Base-by-base conservation (phyloP, 1,140 invertebrate species). In the Drosophila kepulauana region DNA sequence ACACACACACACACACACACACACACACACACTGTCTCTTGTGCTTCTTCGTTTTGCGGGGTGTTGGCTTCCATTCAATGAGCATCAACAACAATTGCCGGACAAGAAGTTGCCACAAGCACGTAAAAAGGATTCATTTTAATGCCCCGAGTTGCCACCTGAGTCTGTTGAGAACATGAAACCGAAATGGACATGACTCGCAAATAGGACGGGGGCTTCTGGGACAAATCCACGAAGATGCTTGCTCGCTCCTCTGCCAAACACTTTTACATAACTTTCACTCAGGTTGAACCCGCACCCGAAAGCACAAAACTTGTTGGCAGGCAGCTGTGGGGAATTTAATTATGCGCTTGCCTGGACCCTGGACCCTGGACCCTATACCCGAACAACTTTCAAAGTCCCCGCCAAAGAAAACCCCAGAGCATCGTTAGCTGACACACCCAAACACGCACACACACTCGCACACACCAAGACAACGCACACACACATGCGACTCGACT, bases 71-170 rank as follows among this genome's bases (percentile, higher is more conserved):
- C 58, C 41, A 72, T 84, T 84, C 81, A 84, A 77, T 84, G 54
- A 77, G 38, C 77, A 80, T 77, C 68, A 66, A 68, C 62, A 78
- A 79, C 68, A 70, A 75, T 69, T 69, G 78, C 59, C 52, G 48
- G 51, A 6, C 13, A 33, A 35, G 2, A 38, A 68, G 58, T 67
- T 82, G 67, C 78, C 58, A 35, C 78, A 57, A 43, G 75, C 82
- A 86, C 82, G 82, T 86, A 86, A 58, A 80, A 82, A 54, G 79
- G 79, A 87, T 87, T 86, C 68, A 51, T 72, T 79, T 86, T 81
- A 82, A 86, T 87, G 62, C 76, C n/a, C 30, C 46, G 15, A 63
- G 38, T 49, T 48, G 57, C 25, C 65, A 81, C 35, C 82, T 66
- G 64, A 38, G 35, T 10, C 35, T 56, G 61, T 58, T 35, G 38